A percentile compares a stretch with the other conserved stretches of the same genome.
Conservation (phyloP, 64 coral and sea anemone species). For the Pocillopora damicornis region DNA sequence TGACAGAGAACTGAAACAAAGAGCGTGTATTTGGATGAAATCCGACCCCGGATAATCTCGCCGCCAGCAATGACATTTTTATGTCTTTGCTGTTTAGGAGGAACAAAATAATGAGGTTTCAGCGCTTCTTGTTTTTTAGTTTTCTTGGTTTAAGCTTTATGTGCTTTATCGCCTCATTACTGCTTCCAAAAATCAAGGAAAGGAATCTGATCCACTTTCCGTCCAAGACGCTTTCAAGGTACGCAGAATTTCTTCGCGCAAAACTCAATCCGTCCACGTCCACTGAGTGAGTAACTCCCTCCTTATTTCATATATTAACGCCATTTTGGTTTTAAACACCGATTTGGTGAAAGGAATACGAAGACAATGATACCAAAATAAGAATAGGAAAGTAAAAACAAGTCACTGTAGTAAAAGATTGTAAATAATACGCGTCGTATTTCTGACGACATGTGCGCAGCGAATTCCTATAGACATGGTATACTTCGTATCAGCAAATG, state of each 20-base stretch:
- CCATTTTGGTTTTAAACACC: no score
- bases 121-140: neutral
- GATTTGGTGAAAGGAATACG: no score
- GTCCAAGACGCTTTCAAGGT: neutral
- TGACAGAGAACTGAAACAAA: neutral
- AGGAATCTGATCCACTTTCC: neutral
- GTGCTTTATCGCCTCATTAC: slow-evolving; percentile 8
- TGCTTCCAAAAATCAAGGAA: slow-evolving; percentile 18
- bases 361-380: no score
- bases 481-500: no score
- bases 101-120: slow-evolving; percentile 9
- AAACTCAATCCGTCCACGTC: neutral
- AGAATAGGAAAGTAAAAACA: no score
- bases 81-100: neutral
- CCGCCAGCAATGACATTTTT: no score
- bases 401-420: no score
- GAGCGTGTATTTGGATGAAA: neutral
- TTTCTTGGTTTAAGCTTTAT: slow-evolving; percentile 19
- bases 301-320: no score
- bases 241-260: slow-evolving; percentile 10
- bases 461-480: no score
- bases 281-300: neutral
- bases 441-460: no score
- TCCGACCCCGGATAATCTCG: neutral
- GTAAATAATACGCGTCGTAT: no score